Base-by-base conservation (phyloP, 2,113 vertebrate species). In the Platycercus adscitus region DNA sequence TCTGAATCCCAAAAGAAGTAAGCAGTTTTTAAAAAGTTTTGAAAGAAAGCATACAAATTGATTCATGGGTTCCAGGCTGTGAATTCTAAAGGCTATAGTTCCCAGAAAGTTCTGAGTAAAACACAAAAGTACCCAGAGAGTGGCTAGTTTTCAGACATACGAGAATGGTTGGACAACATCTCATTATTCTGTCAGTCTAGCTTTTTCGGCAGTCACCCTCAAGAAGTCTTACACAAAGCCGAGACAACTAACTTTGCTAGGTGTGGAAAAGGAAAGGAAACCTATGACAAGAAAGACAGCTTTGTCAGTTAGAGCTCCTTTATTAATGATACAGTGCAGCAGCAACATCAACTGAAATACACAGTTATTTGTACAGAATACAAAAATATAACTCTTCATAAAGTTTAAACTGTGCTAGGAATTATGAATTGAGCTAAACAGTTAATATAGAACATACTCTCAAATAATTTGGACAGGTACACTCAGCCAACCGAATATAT, bases 321-420 rank as follows among this genome's bases (percentile, higher is more conserved):
- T 96, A 95, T 81, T 96, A 86, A 90, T 13, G 25, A 35, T 76
- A 86, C 50, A 92, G 44, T 72, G 80, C 69, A 93, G 70, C 44
- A 86, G 73, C 41, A 86, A 79, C 80, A 90, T 86, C 31, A 88
- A 91, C 9, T n/a, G 72, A 93, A 88, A 91, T 76, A 89, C 50
- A 95, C 33, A 95, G 13, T 53, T 84, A 66, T 68, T 80, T 75
- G 20, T 60, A 89, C 9, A 28, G 37, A 93, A 91, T 96, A 96
- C 53, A 97, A 97, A 97, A 97, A 96, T 93, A 97, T 84, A 97
- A 92, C 15, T 76, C 69, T 92, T 79, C 73, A 81, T 77, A 72
- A 91, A 77, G n/a, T 90, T 91, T 64, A 53, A 28, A 58, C 21
- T 64, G 26, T 64, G 23, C 35, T 65, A 88, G 23, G 24, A 89